Base-by-base conservation (phyloP, 2,888 invertebrate genomes). In the Ceramica pisi region DNA sequence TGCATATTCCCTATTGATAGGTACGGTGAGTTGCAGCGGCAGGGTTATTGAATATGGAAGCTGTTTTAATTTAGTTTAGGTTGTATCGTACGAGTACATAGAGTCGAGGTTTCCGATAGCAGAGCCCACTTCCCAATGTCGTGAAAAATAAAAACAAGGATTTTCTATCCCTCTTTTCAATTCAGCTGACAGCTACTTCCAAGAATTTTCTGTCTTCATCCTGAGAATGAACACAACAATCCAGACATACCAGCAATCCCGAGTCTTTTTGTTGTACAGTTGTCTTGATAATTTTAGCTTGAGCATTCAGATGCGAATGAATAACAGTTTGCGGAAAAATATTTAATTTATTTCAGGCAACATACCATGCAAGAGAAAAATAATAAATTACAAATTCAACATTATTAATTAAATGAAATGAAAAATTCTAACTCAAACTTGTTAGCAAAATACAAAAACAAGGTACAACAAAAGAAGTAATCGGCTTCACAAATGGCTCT, bases 31-130 rank as follows among this genome's bases (percentile, higher is more conserved):
- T 23, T 72, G 62, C 65, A 72, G 59, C 9, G 53, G 50, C n/a
- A 66, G 65, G 66, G 51, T 73, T 76, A 67, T 76, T 69, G 66
- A 68, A 77, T 68, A 56, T 59, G 14, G n/a, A 51, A 10, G 41
- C 35, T 50, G 14, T 46, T 65, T 57, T 16, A 38, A 38, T 55
- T 50, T 48, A 46, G 35, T 50, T 26, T 14, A 7, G 12, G 31
- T 19, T 35, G 35, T 38, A 26, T 50, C 8, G 14, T 41, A 6
- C 1, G 1, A 5, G 41, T 16, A 21, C 16, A n/a, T 35, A 44
- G 10, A 23, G 16, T n/a, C n/a, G n/a, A 21, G n/a, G 41, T 21
- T 51, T 41, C 61, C n/a, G 56, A 53, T 59, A n/a, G 21, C 23
- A 41, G 26, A 44, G 12, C n/a, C 16, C 5, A 44, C 35, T 41